Base-by-base conservation (phyloP, 2,888 invertebrate genomes). In the Sicus ferrugineus region DNA sequence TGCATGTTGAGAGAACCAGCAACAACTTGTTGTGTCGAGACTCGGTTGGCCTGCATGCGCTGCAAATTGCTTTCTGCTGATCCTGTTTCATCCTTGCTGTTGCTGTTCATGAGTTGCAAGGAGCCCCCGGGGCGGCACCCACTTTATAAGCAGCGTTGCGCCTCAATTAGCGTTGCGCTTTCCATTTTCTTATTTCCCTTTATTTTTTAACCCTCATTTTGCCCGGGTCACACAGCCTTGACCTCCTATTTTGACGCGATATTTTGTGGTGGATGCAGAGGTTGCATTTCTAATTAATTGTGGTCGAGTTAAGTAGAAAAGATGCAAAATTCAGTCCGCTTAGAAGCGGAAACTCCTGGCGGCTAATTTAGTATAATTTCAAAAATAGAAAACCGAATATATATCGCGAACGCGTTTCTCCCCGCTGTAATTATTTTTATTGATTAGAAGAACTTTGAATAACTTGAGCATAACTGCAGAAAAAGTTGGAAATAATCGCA, bases 1-100 rank as follows among this genome's bases (percentile, higher is more conserved):
- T 71, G 75, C 73, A 75, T 75, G 73, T 74, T 75, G 75, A 70
- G 71, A 73, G 74, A 74, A 73, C 73, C 74, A 74, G 73, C 74
- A 74, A 73, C 71, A 65, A 72, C 61, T 70, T 67, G 68, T 56
- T 70, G 70, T n/a, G 4, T 50, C 21, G 2, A n/a, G 11, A n/a
- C 50, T 9, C n/a, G 9, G 19, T 23, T 3, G 14, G 50, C 19
- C 9, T 50, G 7, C 38, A 34, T 34, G 38, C 38, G n/a, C n/a
- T n/a, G n/a, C n/a, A n/a, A n/a, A n/a, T n/a, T n/a, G n/a, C 38
- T 9, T 34, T 34, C 7, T 23, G 50, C 19, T 19, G 3, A n/a
- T 5, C 50, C 50, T 50, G 21, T 9, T 50, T 50, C 14, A 50
- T 21, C 19, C 50, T 4, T n/a, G 1, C n/a, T 21, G 50, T 2